Evolutionary conservation across 2,797 vertebrate genomes (phyloP).

Genomic region (Microctenopoma lineatum): DNA sequence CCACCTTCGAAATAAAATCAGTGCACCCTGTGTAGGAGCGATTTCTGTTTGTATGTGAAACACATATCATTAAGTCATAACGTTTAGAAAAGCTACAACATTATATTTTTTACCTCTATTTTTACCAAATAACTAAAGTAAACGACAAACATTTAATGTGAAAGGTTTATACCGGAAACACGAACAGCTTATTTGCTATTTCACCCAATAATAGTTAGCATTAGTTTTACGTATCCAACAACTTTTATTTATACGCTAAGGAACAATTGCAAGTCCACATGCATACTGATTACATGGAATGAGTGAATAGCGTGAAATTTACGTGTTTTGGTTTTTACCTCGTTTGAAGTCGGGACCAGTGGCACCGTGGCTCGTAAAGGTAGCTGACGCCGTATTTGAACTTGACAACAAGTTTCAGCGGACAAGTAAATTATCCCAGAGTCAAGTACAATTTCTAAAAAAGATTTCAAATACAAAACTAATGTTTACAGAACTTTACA

Average conservation of each 20-base stretch:
- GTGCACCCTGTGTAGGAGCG: background rate
- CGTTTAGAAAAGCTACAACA: background rate
- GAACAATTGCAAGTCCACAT: rapidly evolving
- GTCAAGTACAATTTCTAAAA: background rate
- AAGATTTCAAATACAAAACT: background rate
- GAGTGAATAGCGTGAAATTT: rapidly evolving
- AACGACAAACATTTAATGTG: constrained; percentile 22
- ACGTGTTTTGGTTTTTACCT: constrained; percentile 2
- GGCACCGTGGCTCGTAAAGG: background rate
- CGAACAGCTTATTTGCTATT: background rate
- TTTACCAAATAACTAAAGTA: background rate
- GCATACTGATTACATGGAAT: rapidly evolving
- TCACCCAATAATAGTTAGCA: too few relatives aligned
- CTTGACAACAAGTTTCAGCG: background rate
- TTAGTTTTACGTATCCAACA: background rate
- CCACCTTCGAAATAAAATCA: constrained; percentile 15
- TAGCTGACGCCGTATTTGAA: background rate
- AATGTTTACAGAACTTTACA: background rate
- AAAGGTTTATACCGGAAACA: constrained; percentile 32
- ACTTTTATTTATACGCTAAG: rapidly evolving
- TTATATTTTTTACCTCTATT: background rate
- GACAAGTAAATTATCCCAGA: background rate
- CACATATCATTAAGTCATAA: background rate
- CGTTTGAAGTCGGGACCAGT: background rate
- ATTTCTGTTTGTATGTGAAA: too few relatives aligned